Base-by-base conservation (phyloP, 2,797 vertebrate species). In the Hephaestus fuliginosus region DNA sequence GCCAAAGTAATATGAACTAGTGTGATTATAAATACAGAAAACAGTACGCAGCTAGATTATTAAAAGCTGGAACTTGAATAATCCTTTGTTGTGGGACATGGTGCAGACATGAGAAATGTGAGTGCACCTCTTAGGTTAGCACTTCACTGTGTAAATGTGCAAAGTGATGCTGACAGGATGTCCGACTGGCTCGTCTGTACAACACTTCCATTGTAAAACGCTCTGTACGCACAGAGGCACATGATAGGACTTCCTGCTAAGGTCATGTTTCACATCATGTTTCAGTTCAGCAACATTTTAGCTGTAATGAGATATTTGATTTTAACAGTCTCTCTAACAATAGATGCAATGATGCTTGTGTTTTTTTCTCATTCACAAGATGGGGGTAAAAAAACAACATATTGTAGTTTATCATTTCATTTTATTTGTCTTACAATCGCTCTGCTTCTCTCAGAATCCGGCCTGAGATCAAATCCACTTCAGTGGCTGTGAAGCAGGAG, bases 371-470 rank as follows among this genome's bases (percentile, higher is more conserved):
- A 14, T 20, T 64, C 18, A 46, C 22, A 55, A 57, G 14, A 49
- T 61, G 41, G 43, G 10, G 22, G 5, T 62, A 48, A 22, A 49
- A 48, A 22, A 49, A 69, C n/a, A 1, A 51, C 1, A 7, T 20
- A 7, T 52, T 41, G 12, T 41, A 7, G 55, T 61, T 70, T 33
- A 33, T 33, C 1, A 51, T 43, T 43, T 1, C 1, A 28, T 49
- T 20, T 52, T 0, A 62, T 30, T 33, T 48, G 14, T 55, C 62
- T 73, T 10, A 0, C 15, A 14, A 36, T 52, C 15, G 0, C 11
- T 75, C n/a, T 48, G 39, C 25, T 63, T 80, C 62, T 74, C 28
- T 60, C 78, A 96, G 95, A 78, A 77, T 91, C 36, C 77, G 89
- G 44, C 79, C 91, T 41, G 92, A 91, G 12, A 48, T 68, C 1